Base-by-base conservation (phyloP, 2,888 invertebrate species). In the Apodemia duryi region DNA sequence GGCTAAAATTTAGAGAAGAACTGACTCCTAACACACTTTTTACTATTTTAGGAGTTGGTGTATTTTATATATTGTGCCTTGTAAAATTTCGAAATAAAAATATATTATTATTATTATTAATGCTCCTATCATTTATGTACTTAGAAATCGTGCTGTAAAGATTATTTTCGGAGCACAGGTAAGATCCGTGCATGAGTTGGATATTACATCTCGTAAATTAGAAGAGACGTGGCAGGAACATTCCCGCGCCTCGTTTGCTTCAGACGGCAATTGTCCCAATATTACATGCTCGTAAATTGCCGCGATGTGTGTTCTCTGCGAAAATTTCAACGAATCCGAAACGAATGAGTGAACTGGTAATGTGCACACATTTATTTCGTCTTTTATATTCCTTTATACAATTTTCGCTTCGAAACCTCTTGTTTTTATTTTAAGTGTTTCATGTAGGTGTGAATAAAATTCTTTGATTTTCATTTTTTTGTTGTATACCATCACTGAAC, bases 181-280 rank as follows among this genome's bases (percentile, higher is more conserved):
- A 63, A 63, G 63, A 29, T 35, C 57, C 57, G 13, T 57, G 57
- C 57, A 35, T 57, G 57, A 57, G 57, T 35, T 57, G 32, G 61
- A 84, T 86, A 87, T 87, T 87, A 85, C 86, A 74, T 82, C 78
- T 78, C 84, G 86, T 88, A 87, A 87, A 88, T 88, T 88, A 86
- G 77, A 76, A 73, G 75, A 67, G 75, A 67, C 76, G 77, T 76
- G 77, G 77, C 70, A 65, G 72, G 78, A 77, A 81, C 85, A 82
- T 83, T 81, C 79, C 78, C 77, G 74, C 62, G 63, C 77, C 80
- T 81, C 83, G 79, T 83, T 82, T 78, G 77, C 82, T 81, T 81
- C 77, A 77, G 77, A 81, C 79, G 77, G 84, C 84, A 87, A 86
- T 86, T 83, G 86, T 88, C 84, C 80, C 79, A 81, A 86, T 86